phyloP scores from a whole-genome alignment of 2,113 vertebrate species.

The Synodontis membranacea region DNA sequence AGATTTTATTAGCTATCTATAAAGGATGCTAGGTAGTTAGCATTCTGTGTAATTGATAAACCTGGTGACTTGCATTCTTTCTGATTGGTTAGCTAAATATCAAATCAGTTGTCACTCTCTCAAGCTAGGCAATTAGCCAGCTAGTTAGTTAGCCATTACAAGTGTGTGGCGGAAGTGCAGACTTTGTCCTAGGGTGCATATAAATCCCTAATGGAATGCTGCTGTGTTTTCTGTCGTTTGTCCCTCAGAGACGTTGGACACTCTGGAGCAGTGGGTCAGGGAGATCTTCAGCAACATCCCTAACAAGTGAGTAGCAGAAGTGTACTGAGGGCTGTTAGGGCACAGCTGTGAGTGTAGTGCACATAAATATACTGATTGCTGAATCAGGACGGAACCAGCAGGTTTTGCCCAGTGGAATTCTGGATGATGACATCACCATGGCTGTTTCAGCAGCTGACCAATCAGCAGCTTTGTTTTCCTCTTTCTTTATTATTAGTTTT shows the following conservation, averaged over 20 bases:
- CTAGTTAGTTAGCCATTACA: background rate
- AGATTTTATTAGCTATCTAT: background rate
- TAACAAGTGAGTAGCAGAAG: constrained; percentile 83
- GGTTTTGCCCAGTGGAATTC: background rate
- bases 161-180: background rate
- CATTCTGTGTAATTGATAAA: background rate
- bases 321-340: background rate
- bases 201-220: background rate
- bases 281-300: constrained; percentile 91
- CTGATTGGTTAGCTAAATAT: background rate
- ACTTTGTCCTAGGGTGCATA: background rate
- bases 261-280: constrained; percentile 91
- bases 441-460: background rate
- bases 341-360: background rate
- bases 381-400: background rate
- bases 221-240: background rate
- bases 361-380: background rate
- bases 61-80: background rate
- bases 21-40: background rate
- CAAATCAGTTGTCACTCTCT: background rate
- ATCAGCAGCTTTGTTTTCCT: background rate
- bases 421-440: background rate
- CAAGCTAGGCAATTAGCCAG: background rate
- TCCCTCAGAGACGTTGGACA: constrained; percentile 86
- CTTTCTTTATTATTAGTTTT: background rate